Conservation (phyloP, 2,888 invertebrate species). For the Phrixothrix hirtus region DNA sequence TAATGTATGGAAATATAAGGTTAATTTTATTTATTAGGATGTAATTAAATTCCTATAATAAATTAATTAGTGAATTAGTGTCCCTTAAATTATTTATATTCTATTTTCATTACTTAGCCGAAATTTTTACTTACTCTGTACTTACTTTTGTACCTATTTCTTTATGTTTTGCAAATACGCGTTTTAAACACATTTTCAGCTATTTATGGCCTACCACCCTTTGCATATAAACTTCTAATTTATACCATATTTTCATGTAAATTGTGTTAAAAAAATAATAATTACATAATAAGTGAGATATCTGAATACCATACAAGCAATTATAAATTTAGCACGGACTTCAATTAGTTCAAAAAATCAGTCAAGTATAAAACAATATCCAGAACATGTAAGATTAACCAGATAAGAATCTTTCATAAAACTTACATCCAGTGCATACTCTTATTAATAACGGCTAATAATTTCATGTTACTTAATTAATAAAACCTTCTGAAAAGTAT, state of each 20-base stretch:
- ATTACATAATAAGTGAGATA: too few relatives aligned
- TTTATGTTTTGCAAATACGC: too few relatives aligned
- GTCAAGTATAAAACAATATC: background rate
- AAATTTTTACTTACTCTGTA: too few relatives aligned
- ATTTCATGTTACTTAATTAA: background rate
- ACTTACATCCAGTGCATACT: background rate
- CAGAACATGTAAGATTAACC: background rate
- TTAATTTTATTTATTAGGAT: constrained; percentile 4
- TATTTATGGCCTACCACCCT: too few relatives aligned
- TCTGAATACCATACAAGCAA: background rate
- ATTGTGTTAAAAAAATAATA: too few relatives aligned
- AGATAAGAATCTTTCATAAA: background rate
- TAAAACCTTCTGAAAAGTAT: background rate
- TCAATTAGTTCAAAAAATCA: background rate
- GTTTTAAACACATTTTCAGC: too few relatives aligned
- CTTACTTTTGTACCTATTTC: too few relatives aligned
- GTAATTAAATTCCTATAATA: background rate
- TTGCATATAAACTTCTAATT: too few relatives aligned
- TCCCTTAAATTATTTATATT: background rate
- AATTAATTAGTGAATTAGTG: background rate
- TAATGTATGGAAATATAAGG: constrained; percentile 9
- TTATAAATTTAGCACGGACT: background rate
- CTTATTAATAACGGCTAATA: background rate
- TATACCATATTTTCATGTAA: too few relatives aligned
- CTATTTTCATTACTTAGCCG: background rate